These are phyloP conservation scores for Trichoplusia ni DNA, from an alignment of 1,140 invertebrate genomes.

Conservation along the genomic window DNA sequence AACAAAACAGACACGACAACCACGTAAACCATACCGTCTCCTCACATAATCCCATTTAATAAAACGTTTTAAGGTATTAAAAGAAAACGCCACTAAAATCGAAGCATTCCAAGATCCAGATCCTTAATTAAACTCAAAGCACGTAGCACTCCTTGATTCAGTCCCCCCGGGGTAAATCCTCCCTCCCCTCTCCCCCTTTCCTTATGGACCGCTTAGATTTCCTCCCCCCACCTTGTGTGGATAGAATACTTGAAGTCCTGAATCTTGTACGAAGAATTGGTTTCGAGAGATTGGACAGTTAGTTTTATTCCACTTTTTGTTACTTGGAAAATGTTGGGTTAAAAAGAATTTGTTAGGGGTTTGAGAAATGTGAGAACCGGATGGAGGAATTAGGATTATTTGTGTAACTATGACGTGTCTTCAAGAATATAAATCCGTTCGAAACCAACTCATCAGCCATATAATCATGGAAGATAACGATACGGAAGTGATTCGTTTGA, in stretches of 20 bases:
- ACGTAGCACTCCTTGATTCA: slow-evolving; percentile 80
- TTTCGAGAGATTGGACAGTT: slow-evolving; percentile 73
- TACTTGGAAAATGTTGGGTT: slow-evolving; percentile 17
- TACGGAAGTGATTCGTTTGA: too few relatives aligned
- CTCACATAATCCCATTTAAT: slow-evolving; percentile 26
- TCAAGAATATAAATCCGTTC: too few relatives aligned
- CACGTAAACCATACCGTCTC: not conserved
- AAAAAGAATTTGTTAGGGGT: not conserved
- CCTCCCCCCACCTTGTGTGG: slow-evolving; percentile 72
- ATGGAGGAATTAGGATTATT: too few relatives aligned
- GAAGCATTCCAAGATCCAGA: slow-evolving; percentile 69
- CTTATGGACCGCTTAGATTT: slow-evolving; percentile 80
- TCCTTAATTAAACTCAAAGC: slow-evolving; percentile 79
- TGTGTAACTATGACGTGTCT: too few relatives aligned
- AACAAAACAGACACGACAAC: not conserved
- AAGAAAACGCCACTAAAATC: slow-evolving; percentile 77
- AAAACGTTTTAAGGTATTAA: slow-evolving; percentile 52
- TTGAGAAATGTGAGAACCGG: too few relatives aligned
- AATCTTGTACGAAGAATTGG: slow-evolving; percentile 77
- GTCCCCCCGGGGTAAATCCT: slow-evolving; percentile 55
- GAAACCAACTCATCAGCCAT: too few relatives aligned
- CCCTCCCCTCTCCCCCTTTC: slow-evolving; percentile 51
- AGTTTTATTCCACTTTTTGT: slow-evolving; percentile 55
- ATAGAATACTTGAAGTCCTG: slow-evolving; percentile 75
- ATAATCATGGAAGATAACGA: too few relatives aligned